phyloP scores from a whole-genome alignment of 1,140 invertebrate genomes.

The Drosophila nebulosa region DNA sequence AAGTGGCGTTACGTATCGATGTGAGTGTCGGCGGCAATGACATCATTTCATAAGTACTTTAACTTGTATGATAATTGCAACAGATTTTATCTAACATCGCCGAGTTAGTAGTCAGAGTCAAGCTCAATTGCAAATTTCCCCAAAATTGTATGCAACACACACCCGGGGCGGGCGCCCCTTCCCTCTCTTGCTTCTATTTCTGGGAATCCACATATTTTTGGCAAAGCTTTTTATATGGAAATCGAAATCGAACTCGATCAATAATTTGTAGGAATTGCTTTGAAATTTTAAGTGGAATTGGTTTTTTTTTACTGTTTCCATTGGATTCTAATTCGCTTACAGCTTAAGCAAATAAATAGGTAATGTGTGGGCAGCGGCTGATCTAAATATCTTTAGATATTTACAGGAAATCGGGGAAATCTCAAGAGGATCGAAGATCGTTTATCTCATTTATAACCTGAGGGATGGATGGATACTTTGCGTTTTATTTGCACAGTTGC shows the following conservation, averaged over 20 bases:
- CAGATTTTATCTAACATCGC: not conserved
- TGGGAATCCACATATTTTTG: slow-evolving; percentile 30
- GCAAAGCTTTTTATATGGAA: slow-evolving; percentile 46
- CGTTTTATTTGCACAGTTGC: slow-evolving; percentile 51
- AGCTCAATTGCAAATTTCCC: not conserved
- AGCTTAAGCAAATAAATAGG: slow-evolving; percentile 44
- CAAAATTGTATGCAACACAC: not conserved
- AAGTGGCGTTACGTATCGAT: not conserved
- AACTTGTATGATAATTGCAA: not conserved
- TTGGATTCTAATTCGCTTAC: slow-evolving; percentile 33
- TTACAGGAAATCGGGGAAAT: not conserved
- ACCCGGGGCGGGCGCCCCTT: not conserved
- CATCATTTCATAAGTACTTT: not conserved
- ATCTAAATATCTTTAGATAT: not conserved
- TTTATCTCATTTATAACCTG: not conserved
- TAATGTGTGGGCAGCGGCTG: not conserved
- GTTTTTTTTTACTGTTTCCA: not conserved
- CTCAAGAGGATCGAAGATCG: not conserved
- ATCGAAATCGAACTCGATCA: slow-evolving; percentile 22
- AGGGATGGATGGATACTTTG: slow-evolving; percentile 25
- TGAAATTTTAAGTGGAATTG: slow-evolving; percentile 53
- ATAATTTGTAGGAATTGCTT: slow-evolving; percentile 5
- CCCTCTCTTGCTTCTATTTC: not conserved
- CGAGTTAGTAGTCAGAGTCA: not conserved
- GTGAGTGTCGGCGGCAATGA: not conserved